Percentiles rank a stretch among this genome's conserved stretches.
Conservation (phyloP, 2,888 invertebrate genomes). For the Dicranocentrus wangi region DNA sequence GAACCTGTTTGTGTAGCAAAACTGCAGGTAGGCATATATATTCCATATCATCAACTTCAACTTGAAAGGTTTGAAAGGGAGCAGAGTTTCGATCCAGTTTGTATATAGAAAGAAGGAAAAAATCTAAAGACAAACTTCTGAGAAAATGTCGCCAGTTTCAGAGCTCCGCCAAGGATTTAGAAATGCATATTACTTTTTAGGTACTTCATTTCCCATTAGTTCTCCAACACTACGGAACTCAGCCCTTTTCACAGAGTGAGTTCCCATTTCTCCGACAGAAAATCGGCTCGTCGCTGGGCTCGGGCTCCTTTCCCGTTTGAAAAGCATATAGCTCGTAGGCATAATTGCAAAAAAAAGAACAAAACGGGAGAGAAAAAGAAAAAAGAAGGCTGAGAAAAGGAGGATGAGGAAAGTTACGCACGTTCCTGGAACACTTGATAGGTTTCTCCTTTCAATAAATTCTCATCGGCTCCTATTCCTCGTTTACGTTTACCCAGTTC, state of each 20-base stretch:
- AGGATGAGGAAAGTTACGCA: constrained; percentile 6
- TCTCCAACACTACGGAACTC: not conserved
- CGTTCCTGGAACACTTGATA: not conserved
- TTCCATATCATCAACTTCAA: too few relatives aligned
- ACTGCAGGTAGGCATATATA: too few relatives aligned
- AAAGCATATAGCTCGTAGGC: constrained; percentile 29
- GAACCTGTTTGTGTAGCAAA: too few relatives aligned
- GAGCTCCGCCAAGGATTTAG: too few relatives aligned
- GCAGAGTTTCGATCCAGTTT: too few relatives aligned
- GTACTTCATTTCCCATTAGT: constrained; percentile 40
- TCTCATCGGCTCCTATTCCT: constrained; percentile 4
- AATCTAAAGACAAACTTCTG: too few relatives aligned
- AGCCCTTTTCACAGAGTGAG: not conserved
- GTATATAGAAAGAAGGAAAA: too few relatives aligned
- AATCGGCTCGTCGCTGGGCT: not conserved
- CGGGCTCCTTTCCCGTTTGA: not conserved
- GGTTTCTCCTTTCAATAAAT: constrained; percentile 4
- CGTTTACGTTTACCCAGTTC: not conserved
- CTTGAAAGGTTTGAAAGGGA: too few relatives aligned
- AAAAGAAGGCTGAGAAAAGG: constrained; percentile 10
- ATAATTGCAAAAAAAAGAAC: constrained; percentile 36
- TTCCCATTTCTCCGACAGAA: not conserved
- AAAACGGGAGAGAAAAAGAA: constrained; percentile 20
- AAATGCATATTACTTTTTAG: not conserved
- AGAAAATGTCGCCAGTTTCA: too few relatives aligned